Base-by-base conservation (phyloP, 2,888 invertebrate genomes). In the Troides aeacus region DNA sequence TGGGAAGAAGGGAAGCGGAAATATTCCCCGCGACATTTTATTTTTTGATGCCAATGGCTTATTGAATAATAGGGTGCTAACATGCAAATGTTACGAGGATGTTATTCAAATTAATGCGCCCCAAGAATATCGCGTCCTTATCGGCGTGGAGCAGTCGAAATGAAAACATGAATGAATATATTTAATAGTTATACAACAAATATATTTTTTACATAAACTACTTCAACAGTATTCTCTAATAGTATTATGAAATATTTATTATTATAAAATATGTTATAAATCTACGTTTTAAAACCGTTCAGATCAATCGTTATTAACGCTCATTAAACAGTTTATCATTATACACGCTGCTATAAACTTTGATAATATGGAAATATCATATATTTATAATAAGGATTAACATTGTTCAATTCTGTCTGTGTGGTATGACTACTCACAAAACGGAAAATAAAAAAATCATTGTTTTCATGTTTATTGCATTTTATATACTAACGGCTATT, bases 51-150 rank as follows among this genome's bases (percentile, higher is more conserved):
- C 67, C 70, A 70, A 70, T 70, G 66, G 66, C 66, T 70, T 70
- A 70, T 70, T 70, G 70, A 70, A 70, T 70, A 66, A 63, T 70
- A 66, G 70, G 70, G 66, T 63, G 70, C 70, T 70, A 66, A 66
- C 70, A 66, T 70, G 70, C 70, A 71, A 71, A 71, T 71, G 64
- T 71, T 68, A 71, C 67, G 70, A 71, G 61, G 70, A 61, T 64
- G 67, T 71, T 71, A 71, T 71, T 71, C 70, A 71, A 67, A 71
- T 71, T 71, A 71, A 71, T 67, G 63, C 66, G 64, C 61, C 67
- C 67, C 63, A 70, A 67, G 70, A 60, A 70, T 70, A 64, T 23
- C 70, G 67, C 46, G 66, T 64, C 67, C 70, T 67, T 70, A 70
- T 70, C 70, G 57, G 67, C 56, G 57, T 30, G 56, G 50, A 64